Conservation (phyloP, 2,888 invertebrate species). For the Microctonus aethiopoides region DNA sequence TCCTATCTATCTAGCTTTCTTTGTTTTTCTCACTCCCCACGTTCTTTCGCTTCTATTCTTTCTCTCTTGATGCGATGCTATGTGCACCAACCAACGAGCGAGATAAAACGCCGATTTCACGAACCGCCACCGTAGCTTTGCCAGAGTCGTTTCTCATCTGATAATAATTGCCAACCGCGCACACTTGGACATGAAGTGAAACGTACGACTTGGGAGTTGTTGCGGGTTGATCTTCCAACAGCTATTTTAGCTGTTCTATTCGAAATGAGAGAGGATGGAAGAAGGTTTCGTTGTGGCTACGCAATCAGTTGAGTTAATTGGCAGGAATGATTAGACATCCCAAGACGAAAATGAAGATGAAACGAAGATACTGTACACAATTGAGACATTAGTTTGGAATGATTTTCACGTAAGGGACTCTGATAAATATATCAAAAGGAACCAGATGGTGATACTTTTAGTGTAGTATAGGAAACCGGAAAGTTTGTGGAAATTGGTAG, state of each 20-base stretch:
- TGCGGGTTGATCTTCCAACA: conserved; percentile 10
- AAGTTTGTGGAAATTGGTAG: conserved; percentile 16
- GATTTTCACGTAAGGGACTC: neutral
- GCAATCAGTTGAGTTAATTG: conserved; percentile 26
- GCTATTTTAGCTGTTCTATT: neutral
- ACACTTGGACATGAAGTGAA: conserved; percentile 32
- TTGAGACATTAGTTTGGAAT: neutral
- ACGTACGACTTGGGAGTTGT: conserved; percentile 26
- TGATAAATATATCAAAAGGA: neutral
- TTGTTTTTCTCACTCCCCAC: neutral
- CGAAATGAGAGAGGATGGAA: neutral
- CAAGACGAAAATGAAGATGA: neutral
- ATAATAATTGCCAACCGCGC: conserved; percentile 46
- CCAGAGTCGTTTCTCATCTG: conserved; percentile 54
- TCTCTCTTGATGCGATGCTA: conserved; percentile 18
- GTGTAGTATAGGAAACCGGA: neutral
- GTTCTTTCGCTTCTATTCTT: conserved; percentile 2
- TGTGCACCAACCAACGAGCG: conserved; percentile 22
- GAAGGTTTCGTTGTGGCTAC: conserved; percentile 1
- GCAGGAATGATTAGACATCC: conserved; percentile 9
- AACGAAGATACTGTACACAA: conserved; percentile 5
- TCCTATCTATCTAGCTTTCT: neutral
- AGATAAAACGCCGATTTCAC: conserved; percentile 39
- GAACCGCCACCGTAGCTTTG: conserved; percentile 42
- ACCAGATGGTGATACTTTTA: conserved; percentile 9